Evolutionary conservation across 2,797 vertebrate species (phyloP), one percentile per base, ranked within the genome.

Genomic region (Cacajao melanocephalus): DNA sequence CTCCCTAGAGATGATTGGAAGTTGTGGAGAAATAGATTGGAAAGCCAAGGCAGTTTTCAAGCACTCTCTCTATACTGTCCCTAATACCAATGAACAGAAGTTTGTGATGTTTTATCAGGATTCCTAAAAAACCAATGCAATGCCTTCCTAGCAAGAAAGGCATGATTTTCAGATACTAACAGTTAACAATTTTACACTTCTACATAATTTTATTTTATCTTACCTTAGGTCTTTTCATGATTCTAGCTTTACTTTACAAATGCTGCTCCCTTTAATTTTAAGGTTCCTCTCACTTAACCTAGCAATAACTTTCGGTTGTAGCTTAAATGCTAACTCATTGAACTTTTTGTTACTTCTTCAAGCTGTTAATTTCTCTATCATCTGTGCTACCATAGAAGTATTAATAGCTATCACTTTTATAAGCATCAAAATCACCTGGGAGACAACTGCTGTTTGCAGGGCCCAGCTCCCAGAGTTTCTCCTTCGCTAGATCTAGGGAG

Each of bases 221-320:
- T 80, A 41, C 4, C 26, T 24, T 46, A 75, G 22, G 26, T 61
- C 52, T 88, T 50, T 44, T 83, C 28, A 11, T 75, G 72, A 64
- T 44, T 55, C 46, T 46, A 64, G 12, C 24, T 78, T 88, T 84
- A 64, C 80, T 94, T 96, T 57, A 94, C 24, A 76, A 96, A 96
- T 64, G 9, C 5, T 57, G 19, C 8, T 36, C 4, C 28, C 9
- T 86, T 88, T 93, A 36, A 96, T 58, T 76, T 90, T 91, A 94
- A 83, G 24, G 14, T 7, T 50, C 22, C 22, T 82, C 36, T 22
- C 64, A 20, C 4, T 90, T 84, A 93, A 88, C 13, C 30, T 90
- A 83, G 67, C 17, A 46, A 4, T 41, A 73, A 79, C 14, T 93
- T 88, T 78, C 28, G 22, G 13, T 10, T 39, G 14, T 57, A 84